These are phyloP conservation scores for Passer domesticus DNA, from an alignment of 2,113 vertebrate genomes.

Conservation along the genomic window DNA sequence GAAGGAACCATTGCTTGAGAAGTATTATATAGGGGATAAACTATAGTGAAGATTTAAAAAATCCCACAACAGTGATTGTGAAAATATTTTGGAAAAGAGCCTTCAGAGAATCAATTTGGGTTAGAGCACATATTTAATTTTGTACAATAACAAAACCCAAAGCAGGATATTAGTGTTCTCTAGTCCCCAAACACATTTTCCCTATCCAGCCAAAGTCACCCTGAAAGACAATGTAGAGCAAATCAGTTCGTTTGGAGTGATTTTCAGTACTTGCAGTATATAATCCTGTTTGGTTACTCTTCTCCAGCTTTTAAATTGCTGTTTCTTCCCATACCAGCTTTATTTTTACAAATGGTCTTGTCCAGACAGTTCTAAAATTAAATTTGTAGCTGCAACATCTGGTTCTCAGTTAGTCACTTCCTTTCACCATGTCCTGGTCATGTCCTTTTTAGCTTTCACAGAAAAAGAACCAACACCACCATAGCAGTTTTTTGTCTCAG, in stretches of 20 bases:
- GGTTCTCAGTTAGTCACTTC: not conserved
- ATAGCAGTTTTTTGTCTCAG: not conserved
- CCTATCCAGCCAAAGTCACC: constrained; percentile 50
- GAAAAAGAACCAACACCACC: fast-evolving
- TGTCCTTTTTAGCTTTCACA: not conserved
- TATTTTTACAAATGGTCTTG: not conserved
- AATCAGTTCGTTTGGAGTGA: not conserved
- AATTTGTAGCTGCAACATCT: not conserved
- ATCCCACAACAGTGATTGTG: constrained; percentile 40
- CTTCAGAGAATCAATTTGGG: constrained; percentile 36
- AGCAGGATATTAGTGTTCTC: not conserved
- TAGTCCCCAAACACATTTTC: not conserved
- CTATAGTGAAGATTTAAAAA: not conserved
- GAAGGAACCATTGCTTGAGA: constrained; percentile 28
- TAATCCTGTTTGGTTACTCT: not conserved
- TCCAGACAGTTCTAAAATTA: not conserved
- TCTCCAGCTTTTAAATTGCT: not conserved
- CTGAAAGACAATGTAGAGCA: not conserved
- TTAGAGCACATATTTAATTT: constrained; percentile 13
- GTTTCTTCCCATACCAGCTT: not conserved
- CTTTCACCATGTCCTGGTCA: not conserved
- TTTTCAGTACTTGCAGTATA: not conserved
- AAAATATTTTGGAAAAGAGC: constrained; percentile 48
- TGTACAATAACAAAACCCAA: constrained; percentile 30
- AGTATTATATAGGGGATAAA: not conserved